phyloP scores from a whole-genome alignment of 2,888 invertebrate species.

The Abrostola triplasia region DNA sequence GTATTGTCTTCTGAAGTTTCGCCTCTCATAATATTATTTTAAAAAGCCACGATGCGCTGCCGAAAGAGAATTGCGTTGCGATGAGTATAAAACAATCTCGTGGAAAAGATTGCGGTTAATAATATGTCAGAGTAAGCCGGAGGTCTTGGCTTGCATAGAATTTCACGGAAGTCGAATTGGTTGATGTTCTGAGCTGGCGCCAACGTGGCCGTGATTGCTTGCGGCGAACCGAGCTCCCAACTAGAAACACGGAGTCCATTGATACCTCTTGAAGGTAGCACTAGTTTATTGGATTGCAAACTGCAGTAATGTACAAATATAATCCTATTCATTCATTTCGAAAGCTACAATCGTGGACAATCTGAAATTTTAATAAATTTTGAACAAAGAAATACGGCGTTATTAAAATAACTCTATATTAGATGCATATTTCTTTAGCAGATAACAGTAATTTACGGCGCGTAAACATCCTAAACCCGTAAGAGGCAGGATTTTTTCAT shows the following conservation, averaged over 20 bases:
- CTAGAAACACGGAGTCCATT: slow-evolving; percentile 34
- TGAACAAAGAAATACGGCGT: slow-evolving; percentile 35
- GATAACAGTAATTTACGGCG: slow-evolving; percentile 56
- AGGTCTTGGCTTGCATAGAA: slow-evolving; percentile 9
- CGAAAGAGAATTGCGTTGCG: slow-evolving; percentile 20
- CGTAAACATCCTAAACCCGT: slow-evolving; percentile 57
- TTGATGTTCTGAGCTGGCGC: slow-evolving; percentile 22
- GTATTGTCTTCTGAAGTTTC: slow-evolving; percentile 18
- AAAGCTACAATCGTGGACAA: too few relatives aligned
- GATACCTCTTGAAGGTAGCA: slow-evolving; percentile 30
- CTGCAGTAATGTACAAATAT: slow-evolving; percentile 1
- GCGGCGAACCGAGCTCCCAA: slow-evolving; percentile 20
- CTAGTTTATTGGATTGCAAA: slow-evolving; percentile 26
- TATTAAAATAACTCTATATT: slow-evolving; percentile 55
- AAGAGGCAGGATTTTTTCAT: slow-evolving; percentile 58
- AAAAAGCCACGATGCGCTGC: slow-evolving; percentile 2
- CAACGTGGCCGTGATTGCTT: slow-evolving; percentile 23
- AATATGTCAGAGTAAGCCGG: slow-evolving; percentile 13
- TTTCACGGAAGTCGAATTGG: slow-evolving; percentile 13
- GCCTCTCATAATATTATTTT: slow-evolving; percentile 18
- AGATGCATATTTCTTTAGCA: slow-evolving; percentile 57
- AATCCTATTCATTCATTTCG: not conserved
- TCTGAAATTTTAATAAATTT: not conserved
- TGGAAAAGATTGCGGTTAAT: slow-evolving; percentile 13
- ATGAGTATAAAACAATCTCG: slow-evolving; percentile 14